Base-by-base conservation (phyloP, 2,888 invertebrate species). In the Cremastinae sp. region DNA sequence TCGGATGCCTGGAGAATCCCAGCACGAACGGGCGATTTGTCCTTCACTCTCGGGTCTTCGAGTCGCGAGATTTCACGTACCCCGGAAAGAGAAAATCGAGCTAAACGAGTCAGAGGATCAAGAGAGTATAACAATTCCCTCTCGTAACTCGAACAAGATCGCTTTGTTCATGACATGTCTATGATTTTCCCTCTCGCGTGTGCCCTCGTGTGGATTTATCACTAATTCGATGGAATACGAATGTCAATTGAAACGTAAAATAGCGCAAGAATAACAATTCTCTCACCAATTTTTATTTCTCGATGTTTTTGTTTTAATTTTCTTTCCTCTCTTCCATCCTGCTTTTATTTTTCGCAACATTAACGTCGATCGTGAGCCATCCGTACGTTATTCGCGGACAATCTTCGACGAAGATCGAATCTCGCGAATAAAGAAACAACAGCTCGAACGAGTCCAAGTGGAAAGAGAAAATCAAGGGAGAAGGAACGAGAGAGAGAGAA, bases 1-100 rank as follows among this genome's bases (percentile, higher is more conserved):
- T 51, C 39, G 62, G n/a, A 68, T 61, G 56, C 59, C 53, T 53
- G 5, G 68, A 68, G 45, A 76, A 72, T 75, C 74, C 39, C 53
- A 62, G 78, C 80, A 80, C 80, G 80, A 78, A 80, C 78, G 28
- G 70, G 61, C 80, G 76, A 80, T 80, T 80, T 80, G 80, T 80
- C 78, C 78, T 75, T 70, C 73, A 73, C 71, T 76, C 71, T 70
- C 62, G 47, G 39, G 58, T 28, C 28, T 28, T 5, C 28, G 53
- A 79, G 75, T 73, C 71, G 72, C 71, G 73, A 69, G 65, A 74
- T 79, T 78, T 79, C 70, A 53, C 64, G 74, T 55, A 28, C 5
- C 43, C 39, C 35, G 37, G 12, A n/a, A 49, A 56, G 61, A 43
- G 16, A 16, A 66, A 18, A 56, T 43, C 43, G 56, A 64, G 66